phyloP scores from a whole-genome alignment of 2,797 vertebrate species.

The Sebastes iracundus region DNA sequence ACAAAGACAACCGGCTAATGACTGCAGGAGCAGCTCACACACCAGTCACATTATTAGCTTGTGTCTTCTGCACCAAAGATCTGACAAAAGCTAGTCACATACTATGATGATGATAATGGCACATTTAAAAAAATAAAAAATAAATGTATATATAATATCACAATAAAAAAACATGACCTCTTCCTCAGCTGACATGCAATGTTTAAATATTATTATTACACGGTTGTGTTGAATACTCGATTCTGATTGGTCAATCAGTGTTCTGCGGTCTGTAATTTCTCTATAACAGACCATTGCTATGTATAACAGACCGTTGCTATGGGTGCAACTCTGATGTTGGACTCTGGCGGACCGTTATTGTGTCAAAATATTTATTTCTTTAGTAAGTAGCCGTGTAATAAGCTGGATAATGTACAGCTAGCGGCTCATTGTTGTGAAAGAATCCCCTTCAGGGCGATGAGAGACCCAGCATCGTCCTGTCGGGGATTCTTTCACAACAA shows the following conservation, averaged over 20 bases:
- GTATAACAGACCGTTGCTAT: too few relatives aligned
- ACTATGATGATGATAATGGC: background rate
- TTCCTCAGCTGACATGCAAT: background rate
- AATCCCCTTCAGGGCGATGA: too few relatives aligned
- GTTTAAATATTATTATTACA: background rate
- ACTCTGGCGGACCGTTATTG: rapidly evolving
- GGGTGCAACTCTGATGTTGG: rapidly evolving
- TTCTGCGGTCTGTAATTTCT: too few relatives aligned
- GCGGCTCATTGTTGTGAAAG: too few relatives aligned
- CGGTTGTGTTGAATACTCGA: too few relatives aligned
- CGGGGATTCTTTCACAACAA: too few relatives aligned
- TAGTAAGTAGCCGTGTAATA: too few relatives aligned
- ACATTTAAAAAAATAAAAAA: background rate
- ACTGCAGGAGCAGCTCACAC: background rate
- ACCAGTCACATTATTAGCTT: background rate
- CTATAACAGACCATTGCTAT: too few relatives aligned
- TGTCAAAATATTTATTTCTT: too few relatives aligned
- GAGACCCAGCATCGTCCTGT: too few relatives aligned
- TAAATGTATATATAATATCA: background rate
- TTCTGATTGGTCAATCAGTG: too few relatives aligned
- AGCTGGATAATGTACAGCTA: too few relatives aligned
- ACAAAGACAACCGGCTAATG: background rate
- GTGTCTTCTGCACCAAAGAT: background rate
- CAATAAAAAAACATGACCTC: background rate
- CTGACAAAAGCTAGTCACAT: background rate